Evolutionary conservation across 2,888 invertebrate species (phyloP).

Genomic region (Andrena marginata): DNA sequence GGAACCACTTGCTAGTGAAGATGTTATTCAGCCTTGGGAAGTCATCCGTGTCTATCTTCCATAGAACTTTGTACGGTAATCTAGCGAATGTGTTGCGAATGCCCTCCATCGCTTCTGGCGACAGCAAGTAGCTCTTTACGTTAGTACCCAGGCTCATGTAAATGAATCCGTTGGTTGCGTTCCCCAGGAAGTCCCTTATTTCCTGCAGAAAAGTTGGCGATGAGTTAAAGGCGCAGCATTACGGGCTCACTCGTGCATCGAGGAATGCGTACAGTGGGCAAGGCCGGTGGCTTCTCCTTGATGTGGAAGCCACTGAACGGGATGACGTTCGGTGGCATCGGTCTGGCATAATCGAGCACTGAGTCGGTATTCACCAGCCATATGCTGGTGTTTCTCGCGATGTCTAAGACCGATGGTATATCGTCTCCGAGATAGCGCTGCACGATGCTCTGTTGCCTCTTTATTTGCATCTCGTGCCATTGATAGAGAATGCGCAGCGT

Average conservation of each 20-base stretch:
- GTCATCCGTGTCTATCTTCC: slow-evolving; percentile 66
- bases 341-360: slow-evolving; percentile 43
- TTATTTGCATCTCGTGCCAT: slow-evolving; percentile 3
- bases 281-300: slow-evolving; percentile 34
- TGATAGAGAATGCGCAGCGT: slow-evolving; percentile 33
- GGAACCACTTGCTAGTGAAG: slow-evolving; percentile 66
- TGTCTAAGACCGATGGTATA: slow-evolving; percentile 52
- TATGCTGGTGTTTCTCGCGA: slow-evolving; percentile 61
- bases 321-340: slow-evolving; percentile 54
- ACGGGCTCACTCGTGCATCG: no score
- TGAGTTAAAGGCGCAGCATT: neutral
- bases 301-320: slow-evolving; percentile 53
- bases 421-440: slow-evolving; percentile 59
- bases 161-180: slow-evolving; percentile 70
- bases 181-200: slow-evolving; percentile 61
- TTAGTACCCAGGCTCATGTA: slow-evolving; percentile 71
- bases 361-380: slow-evolving; percentile 56
- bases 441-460: slow-evolving; percentile 35
- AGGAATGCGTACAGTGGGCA: slow-evolving; percentile 46
- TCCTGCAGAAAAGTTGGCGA: slow-evolving; percentile 45
- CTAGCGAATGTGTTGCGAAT: slow-evolving; percentile 65
- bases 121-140: slow-evolving; percentile 49
- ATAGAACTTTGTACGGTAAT: slow-evolving; percentile 68
- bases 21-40: slow-evolving; percentile 59
- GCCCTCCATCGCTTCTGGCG: slow-evolving; percentile 22